Conservation (phyloP, 1,140 invertebrate species). For the Colletes gigas region DNA sequence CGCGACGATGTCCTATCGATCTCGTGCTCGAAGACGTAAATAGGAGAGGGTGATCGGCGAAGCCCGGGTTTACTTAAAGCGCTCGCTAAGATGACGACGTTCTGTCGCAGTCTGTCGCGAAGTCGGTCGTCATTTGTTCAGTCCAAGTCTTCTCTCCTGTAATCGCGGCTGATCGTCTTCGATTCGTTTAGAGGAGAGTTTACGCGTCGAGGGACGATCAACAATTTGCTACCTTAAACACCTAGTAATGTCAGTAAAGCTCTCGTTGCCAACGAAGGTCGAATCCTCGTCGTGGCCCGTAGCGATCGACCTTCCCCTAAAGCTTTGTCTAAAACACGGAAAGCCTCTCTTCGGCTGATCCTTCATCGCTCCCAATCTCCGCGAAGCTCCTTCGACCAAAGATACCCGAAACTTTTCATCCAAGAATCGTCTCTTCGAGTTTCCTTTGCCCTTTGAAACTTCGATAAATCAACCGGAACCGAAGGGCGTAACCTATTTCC, state of each 20-base stretch:
- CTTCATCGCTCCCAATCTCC: constrained; percentile 4
- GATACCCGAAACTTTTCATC: not conserved
- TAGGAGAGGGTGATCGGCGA: not conserved
- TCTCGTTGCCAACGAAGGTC: constrained; percentile 39
- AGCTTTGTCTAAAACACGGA: constrained; percentile 44
- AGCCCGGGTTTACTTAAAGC: constrained; percentile 36
- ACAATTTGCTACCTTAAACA: constrained; percentile 68
- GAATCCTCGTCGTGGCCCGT: constrained; percentile 11
- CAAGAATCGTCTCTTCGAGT: constrained; percentile 9
- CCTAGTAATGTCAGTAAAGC: constrained; percentile 75
- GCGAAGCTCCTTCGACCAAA: constrained; percentile 7
- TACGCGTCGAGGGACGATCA: constrained; percentile 44
- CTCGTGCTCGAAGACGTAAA: too few species aligned
- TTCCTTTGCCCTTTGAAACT: not conserved
- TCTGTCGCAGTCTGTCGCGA: not conserved
- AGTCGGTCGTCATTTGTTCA: constrained; percentile 41
- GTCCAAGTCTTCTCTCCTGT: constrained; percentile 50
- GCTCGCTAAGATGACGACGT: not conserved
- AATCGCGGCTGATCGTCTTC: constrained; percentile 35
- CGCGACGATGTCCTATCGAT: too few species aligned
- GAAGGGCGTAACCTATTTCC: constrained; percentile 3
- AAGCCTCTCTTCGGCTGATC: constrained; percentile 54
- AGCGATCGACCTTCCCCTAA: constrained; percentile 31
- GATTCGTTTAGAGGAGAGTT: not conserved
- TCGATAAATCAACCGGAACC: constrained; percentile 17